A percentile compares a stretch with the other conserved stretches of the same genome.
phyloP scores from a whole-genome alignment of 2,797 vertebrate genomes.

The Coccyzus lansbergi region DNA sequence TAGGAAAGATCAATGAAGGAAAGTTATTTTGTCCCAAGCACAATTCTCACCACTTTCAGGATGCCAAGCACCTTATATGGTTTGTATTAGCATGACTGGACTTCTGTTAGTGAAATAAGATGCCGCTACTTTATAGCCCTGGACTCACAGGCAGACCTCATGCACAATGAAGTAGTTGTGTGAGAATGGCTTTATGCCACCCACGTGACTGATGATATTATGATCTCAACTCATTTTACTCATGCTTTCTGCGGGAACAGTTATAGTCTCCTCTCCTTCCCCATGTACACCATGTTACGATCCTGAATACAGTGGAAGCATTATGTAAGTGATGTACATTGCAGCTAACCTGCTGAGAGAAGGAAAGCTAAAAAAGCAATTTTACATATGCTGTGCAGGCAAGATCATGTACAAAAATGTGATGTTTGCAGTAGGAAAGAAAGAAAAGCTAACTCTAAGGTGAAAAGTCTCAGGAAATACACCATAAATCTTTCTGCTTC shows the following conservation, averaged over 20 bases:
- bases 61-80: background rate
- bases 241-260: slow-evolving; percentile 33
- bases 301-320: background rate
- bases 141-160: background rate
- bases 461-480: background rate
- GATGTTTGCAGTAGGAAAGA: background rate
- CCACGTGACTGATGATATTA: background rate
- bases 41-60: background rate
- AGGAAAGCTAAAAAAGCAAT: background rate
- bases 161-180: slow-evolving; percentile 43
- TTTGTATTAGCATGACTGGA: background rate
- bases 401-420: background rate
- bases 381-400: background rate
- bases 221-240: slow-evolving; percentile 34
- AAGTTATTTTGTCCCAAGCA: background rate
- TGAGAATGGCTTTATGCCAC: slow-evolving; percentile 24
- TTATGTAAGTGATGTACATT: slow-evolving; percentile 28
- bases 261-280: background rate
- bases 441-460: background rate
- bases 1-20: background rate
- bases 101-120: slow-evolving; percentile 30
- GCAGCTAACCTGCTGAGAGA: slow-evolving; percentile 19
- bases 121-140: background rate
- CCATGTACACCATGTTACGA: background rate
- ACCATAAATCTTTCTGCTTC: background rate